Percentiles rank a stretch among this genome's conserved stretches.
phyloP scores from a whole-genome alignment of 1,140 invertebrate species.

The Paralvinella palmiformis region DNA sequence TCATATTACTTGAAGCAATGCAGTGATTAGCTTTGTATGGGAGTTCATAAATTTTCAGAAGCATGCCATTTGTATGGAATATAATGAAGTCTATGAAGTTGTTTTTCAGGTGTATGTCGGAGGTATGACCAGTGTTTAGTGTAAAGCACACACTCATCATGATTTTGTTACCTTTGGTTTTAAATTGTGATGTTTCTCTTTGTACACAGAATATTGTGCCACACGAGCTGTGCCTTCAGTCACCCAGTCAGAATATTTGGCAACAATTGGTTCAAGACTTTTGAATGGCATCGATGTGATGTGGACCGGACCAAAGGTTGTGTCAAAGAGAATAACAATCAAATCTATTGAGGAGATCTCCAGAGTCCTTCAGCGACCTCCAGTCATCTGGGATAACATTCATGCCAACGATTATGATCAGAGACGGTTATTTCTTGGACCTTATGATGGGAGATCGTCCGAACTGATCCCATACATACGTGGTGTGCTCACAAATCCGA shows the following conservation, averaged over 20 bases:
- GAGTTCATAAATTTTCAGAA: too few species aligned
- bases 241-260: conserved; percentile 86
- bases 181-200: too few species aligned
- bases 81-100: too few species aligned
- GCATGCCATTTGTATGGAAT: too few species aligned
- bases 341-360: conserved; percentile 90
- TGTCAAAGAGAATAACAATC: conserved; percentile 80
- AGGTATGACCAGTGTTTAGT: too few species aligned
- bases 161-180: too few species aligned
- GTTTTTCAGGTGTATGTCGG: too few species aligned
- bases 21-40: too few species aligned
- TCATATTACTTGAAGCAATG: too few species aligned
- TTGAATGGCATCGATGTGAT: conserved; percentile 89
- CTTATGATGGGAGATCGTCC: conserved; percentile 87
- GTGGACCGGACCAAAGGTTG: conserved; percentile 95
- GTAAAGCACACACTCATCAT: too few species aligned
- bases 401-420: conserved; percentile 99
- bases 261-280: conserved; percentile 88
- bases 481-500: conserved; percentile 96
- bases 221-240: conserved; percentile 72
- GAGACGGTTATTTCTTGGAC: conserved; percentile 87
- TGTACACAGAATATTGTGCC: conserved; percentile 92
- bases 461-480: conserved; percentile 76
- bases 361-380: conserved; percentile 78
- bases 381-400: conserved; percentile 99